A percentile compares a stretch with the other conserved stretches of the same genome.
Conservation (phyloP, 2,888 invertebrate species). For the Pseudococcus longispinus region DNA sequence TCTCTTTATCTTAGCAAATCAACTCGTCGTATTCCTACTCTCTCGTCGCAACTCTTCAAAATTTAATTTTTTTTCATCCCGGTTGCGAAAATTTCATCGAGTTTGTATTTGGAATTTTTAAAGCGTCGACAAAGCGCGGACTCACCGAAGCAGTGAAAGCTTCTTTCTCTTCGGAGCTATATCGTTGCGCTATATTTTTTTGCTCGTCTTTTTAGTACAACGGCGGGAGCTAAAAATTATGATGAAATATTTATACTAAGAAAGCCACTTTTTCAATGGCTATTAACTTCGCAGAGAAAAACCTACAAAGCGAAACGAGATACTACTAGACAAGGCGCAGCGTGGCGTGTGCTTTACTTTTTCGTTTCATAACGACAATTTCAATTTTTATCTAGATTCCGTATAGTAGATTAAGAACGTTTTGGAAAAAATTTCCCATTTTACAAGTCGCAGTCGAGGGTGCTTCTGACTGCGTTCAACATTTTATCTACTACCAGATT, state of each 20-base stretch:
- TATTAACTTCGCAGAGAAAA: conserved; percentile 9
- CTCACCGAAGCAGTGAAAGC: not conserved
- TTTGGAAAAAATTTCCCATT: not conserved
- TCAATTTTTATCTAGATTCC: conserved; percentile 4
- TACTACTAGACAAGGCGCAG: not conserved
- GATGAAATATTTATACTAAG: conserved; percentile 10
- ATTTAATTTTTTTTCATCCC: not conserved
- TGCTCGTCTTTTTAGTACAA: not conserved
- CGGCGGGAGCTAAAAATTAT: conserved; percentile 16
- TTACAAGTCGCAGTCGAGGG: not conserved
- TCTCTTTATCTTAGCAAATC: not conserved
- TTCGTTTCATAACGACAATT: not conserved
- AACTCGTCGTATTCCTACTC: not conserved
- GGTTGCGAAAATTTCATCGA: not conserved
- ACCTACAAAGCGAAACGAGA: not conserved
- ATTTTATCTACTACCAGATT: too few species aligned
- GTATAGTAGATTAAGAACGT: not conserved
- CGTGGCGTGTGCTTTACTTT: not conserved
- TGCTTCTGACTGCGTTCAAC: not conserved
- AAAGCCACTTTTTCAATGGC: conserved; percentile 5
- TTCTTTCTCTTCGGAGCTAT: not conserved
- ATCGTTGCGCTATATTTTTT: not conserved
- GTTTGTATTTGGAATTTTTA: not conserved
- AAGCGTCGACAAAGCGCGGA: not conserved
- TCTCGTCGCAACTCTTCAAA: not conserved